Base-by-base conservation (phyloP, 2,113 vertebrate genomes). In the Gymnorhina tibicen region DNA sequence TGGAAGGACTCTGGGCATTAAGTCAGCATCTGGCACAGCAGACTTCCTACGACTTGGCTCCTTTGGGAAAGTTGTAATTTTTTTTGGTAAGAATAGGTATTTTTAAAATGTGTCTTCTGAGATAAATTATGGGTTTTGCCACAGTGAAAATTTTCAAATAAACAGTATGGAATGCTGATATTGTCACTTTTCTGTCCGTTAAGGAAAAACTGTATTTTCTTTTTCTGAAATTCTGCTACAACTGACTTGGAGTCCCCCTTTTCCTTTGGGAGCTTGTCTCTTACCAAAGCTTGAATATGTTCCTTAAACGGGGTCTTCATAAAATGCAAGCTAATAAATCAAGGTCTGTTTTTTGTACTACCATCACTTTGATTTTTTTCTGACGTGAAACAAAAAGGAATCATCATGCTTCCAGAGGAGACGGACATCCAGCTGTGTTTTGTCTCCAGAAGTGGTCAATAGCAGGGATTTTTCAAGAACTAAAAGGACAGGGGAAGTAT, bases 201-300 rank as follows among this genome's bases (percentile, higher is more conserved):
- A 53, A 67, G 13, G 17, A 37, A 55, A 74, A 50, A 1, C 0
- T 3, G 1, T 23, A 23, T 26, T 14, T 47, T 55, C n/a, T 44
- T n/a, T 35, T 59, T 11, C 5, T 53, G 9, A n/a, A 82, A 27
- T 66, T 52, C 4, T n/a, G 2, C 12, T 55, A 3, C 10, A 37
- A 3, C 22, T 67, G 47, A 11, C 12, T 56, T 52, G 39, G 5
- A 33, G 4, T 19, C 2, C 1, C 0, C 3, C 2, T 74, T 11
- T 12, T 58, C 3, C 14, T 85, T 19, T 70, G 18, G 23, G 50
- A 81, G 5, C 32, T 53, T 78, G 8, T 47, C 5, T 47, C 19
- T 62, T 91, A 24, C 5, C 10, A 76, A 39, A 82, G 33, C 39
- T 56, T 76, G 3, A 9, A 3, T 73, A 8, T 58, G 5, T 44